Evolutionary conservation across 2,888 invertebrate species (phyloP), one percentile per base, ranked within the genome.

Genomic region (Timema podura): DNA sequence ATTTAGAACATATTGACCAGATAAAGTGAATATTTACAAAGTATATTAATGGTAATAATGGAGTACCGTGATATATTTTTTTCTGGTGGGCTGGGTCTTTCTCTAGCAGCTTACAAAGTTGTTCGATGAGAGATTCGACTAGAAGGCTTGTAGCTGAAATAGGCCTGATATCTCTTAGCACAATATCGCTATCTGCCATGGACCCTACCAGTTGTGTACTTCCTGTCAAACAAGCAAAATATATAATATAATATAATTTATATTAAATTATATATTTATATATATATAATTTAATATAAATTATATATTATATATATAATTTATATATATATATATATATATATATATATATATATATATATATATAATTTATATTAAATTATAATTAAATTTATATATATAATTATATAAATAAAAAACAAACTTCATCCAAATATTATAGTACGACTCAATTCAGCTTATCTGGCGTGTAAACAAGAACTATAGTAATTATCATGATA

Each of bases 121-220:
- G 88, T 78, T 89, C 88, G 59, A 91, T 85, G 0, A 91, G 83
- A 3, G 90, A 89, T 77, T 90, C 89, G 51, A 91, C 88, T 0
- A 91, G 81, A 7, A 91, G 82, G 77, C 89, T 90, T 67, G 87
- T 86, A 0, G 89, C 86, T n/a, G 76, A 75, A 69, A 76, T 75
- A 16, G 73, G 68, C 47, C 75, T 74, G 1, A 76, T 64, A 15
- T 75, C 74, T 51, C 76, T 70, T 7, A 73, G 70, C 48, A 74
- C 13, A 10, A 69, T 30, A 13, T 61, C 59, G n/a, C 48, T 15
- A 16, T 68, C 69, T 8, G 48, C 61, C 11, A 45, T 45, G 49
- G 44, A 47, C 6, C 68, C 70, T 48, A 64, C 46, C 8, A 30
- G 47, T n/a, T 11, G 30, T 13, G 67, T 64, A 45, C 64, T 67